Conservation (phyloP, 1,140 invertebrate genomes). For the Bombus affinis region DNA sequence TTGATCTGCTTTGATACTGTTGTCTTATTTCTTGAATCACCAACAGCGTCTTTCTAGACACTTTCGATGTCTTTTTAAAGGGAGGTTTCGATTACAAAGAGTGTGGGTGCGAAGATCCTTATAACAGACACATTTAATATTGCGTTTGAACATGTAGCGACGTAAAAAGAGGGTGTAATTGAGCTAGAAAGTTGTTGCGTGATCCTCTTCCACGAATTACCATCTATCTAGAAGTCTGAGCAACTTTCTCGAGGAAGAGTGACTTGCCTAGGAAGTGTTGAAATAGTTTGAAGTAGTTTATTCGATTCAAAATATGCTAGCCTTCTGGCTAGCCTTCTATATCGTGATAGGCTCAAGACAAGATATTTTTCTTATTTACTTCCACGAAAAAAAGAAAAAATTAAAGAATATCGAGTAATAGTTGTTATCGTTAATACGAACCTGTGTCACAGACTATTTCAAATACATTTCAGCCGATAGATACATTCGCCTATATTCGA, state of each 20-base stretch:
- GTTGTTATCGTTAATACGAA: background rate
- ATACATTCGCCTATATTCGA: too few relatives aligned
- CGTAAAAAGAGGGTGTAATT: background rate
- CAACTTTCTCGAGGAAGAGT: background rate
- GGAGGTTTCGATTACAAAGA: background rate
- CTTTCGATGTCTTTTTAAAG: background rate
- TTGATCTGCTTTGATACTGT: background rate
- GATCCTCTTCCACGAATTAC: background rate
- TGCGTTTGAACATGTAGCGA: background rate
- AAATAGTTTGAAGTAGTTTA: constrained; percentile 6
- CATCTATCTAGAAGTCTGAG: constrained; percentile 11
- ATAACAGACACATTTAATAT: background rate
- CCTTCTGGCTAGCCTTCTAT: too few relatives aligned
- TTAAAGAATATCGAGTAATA: background rate
- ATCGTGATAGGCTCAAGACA: background rate
- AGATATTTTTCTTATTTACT: background rate
- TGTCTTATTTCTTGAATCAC: background rate
- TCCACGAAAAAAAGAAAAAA: background rate
- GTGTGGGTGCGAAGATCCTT: too few relatives aligned
- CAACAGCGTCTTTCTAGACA: background rate
- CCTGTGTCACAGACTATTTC: background rate
- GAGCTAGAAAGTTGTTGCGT: background rate
- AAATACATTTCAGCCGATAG: background rate
- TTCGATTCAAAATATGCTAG: background rate
- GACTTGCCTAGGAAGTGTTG: background rate